Evolutionary conservation across 2,888 invertebrate species (phyloP).

Genomic region (Globia sparganii): DNA sequence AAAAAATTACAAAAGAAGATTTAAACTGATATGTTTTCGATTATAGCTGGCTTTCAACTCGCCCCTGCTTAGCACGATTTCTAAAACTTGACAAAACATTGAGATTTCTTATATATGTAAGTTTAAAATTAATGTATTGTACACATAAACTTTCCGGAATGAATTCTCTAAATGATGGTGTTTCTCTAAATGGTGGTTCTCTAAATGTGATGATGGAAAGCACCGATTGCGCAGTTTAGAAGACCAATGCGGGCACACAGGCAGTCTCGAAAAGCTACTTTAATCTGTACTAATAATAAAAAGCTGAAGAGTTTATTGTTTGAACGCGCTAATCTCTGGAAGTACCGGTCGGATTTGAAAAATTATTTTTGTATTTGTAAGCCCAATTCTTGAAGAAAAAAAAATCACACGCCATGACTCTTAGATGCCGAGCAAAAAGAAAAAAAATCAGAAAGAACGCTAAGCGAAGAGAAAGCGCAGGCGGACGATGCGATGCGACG

Average conservation of each 20-base stretch:
- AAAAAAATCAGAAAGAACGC: not conserved
- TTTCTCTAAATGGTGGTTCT: not conserved
- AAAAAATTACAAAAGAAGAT: not conserved
- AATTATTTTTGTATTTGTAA: too few species aligned
- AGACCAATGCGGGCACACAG: not conserved
- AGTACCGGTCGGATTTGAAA: too few species aligned
- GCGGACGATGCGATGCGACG: not conserved
- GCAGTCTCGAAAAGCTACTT: too few species aligned
- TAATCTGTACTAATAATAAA: too few species aligned
- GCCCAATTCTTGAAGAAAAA: too few species aligned
- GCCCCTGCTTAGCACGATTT: not conserved
- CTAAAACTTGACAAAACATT: not conserved
- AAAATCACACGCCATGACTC: too few species aligned
- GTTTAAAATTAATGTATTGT: not conserved
- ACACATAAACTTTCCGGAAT: not conserved
- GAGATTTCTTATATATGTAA: not conserved
- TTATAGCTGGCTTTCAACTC: not conserved
- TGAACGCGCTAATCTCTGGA: too few species aligned
- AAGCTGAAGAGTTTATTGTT: too few species aligned
- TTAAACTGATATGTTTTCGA: not conserved
- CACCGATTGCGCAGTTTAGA: not conserved
- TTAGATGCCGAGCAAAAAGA: not conserved
- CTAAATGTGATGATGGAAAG: too few species aligned
- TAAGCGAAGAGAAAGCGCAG: not conserved
- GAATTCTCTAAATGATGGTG: not conserved